Evolutionary conservation across 2,797 vertebrate genomes (phyloP), one percentile per base, ranked within the genome.

Genomic region (Enteromius radiatus): DNA sequence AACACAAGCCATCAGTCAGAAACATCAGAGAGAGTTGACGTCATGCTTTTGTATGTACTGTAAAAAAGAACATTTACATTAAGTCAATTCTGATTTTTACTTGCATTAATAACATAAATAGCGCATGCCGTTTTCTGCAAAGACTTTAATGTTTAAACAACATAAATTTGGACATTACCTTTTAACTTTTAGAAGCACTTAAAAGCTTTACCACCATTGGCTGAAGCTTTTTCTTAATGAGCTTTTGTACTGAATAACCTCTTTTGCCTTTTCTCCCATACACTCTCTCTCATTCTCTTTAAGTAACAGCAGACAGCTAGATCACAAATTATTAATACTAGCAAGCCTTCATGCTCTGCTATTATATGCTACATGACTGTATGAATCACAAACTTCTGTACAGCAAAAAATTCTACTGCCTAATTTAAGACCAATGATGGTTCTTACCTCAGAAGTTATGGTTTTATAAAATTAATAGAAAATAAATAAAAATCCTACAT

Each of bases 181-280:
- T 38, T 68, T 28, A 68, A 4, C n/a, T 21, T 75, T 45, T 56
- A 67, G 9, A 31, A 19, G 31, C 19, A 74, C 47, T 83, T 36
- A 64, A 54, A 56, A 41, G 17, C 38, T 67, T 79, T 56, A 26
- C 5, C 23, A 43, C 14, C 54, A 47, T 63, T 76, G 78, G 65
- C 61, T 54, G 83, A 86, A 76, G 78, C 21, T 23, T 80, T 88
- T 76, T 63, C 6, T 71, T 88, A 91, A 91, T 90, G 80, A 88
- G 84, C 61, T 65, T 52, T 89, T 86, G 80, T 85, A 84, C 70
- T 89, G 74, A 14, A 49, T 88, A 86, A 81, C 86, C 88, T 84
- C 81, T 74, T 14, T 77, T 73, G 59, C 12, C 59, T 61, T 89
- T 87, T 90, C 88, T 88, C 59, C 14, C 26, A 61, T 76, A 26